These are phyloP conservation scores for Pleuronectes platessa DNA, from an alignment of 2,113 vertebrate genomes.

Conservation along the genomic window DNA sequence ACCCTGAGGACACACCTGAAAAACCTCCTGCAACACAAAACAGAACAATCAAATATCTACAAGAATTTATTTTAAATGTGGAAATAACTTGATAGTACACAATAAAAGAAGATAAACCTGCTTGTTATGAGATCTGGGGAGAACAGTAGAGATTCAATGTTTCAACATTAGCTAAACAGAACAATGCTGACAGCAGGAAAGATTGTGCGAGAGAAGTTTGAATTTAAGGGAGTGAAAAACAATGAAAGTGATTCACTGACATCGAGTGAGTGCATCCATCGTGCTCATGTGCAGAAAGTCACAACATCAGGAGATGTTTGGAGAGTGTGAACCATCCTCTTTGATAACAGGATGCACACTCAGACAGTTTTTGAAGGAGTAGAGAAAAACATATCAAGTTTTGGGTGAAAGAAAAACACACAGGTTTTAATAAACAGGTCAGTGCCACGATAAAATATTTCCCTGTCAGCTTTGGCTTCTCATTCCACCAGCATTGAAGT, in stretches of 20 bases:
- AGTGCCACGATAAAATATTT: not conserved
- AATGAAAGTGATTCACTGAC: not conserved
- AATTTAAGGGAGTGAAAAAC: slow-evolving; percentile 15
- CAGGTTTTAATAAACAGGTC: not conserved
- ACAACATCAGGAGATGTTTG: not conserved
- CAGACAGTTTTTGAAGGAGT: slow-evolving; percentile 15
- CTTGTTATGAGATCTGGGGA: not conserved
- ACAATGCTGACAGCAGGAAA: not conserved
- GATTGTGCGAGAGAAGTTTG: not conserved
- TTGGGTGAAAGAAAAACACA: slow-evolving; percentile 1
- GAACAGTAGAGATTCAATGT: not conserved
- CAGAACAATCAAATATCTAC: not conserved
- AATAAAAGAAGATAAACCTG: not conserved
- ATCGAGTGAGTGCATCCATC: not conserved
- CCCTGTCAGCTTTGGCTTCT: not conserved
- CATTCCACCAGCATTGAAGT: not conserved
- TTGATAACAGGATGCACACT: slow-evolving; percentile 29
- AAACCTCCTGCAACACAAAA: not conserved
- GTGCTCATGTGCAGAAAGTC: not conserved
- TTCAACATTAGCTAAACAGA: not conserved
- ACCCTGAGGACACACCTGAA: not conserved
- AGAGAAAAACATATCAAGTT: not conserved
- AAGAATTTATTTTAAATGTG: not conserved
- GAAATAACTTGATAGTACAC: not conserved
- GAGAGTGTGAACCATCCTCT: not conserved